Conservation (phyloP, 2,888 invertebrate genomes). For the Tanypteryx hageni region DNA sequence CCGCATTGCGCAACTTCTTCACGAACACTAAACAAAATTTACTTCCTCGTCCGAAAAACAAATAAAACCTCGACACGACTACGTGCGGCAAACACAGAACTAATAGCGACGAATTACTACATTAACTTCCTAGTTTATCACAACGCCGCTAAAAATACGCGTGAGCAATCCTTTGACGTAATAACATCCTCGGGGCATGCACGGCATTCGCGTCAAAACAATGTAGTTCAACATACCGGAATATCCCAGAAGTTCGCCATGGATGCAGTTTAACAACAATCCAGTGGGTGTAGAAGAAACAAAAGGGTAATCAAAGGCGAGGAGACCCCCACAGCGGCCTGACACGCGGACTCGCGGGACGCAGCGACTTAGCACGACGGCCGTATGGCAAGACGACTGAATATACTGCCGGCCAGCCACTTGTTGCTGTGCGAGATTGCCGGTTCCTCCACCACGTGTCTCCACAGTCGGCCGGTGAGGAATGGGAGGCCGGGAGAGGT, state of each 20-base stretch:
- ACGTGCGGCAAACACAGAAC: not conserved
- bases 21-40: not conserved
- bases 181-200: not conserved
- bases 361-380: conserved; percentile 8
- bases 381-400: not conserved
- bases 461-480: conserved; percentile 12
- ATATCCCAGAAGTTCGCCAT: conserved; percentile 47
- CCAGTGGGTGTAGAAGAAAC: not conserved
- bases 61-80: not conserved
- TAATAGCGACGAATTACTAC: not conserved
- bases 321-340: not conserved
- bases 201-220: not conserved
- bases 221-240: conserved; percentile 25
- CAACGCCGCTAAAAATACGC: too few relatives aligned
- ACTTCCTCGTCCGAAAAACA: too few relatives aligned
- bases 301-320: not conserved
- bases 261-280: conserved; percentile 34
- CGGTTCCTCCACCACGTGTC: conserved; percentile 58
- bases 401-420: conserved; percentile 33
- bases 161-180: not conserved
- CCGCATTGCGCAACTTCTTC: too few relatives aligned
- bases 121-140: not conserved
- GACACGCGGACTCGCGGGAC: not conserved
- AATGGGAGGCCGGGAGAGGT: not conserved
- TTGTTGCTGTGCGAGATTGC: conserved; percentile 60